Conservation (phyloP, 2,797 vertebrate species). For the Clarias platycephalus region DNA sequence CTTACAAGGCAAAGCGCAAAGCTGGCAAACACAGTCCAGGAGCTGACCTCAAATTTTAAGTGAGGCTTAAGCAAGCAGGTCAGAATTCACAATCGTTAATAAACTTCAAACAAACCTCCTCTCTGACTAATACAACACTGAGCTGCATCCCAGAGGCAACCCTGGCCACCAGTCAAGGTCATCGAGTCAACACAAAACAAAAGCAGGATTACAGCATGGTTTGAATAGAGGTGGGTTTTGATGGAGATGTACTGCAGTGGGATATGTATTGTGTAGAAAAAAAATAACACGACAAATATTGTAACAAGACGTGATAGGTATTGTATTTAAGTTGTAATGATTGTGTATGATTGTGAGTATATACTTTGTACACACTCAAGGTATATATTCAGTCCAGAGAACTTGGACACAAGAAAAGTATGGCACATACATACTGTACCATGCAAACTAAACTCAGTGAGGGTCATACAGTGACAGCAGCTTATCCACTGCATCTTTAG, state of each 20-base stretch:
- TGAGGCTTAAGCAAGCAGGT: constrained; percentile 19
- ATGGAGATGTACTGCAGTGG: neutral
- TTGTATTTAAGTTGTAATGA: neutral
- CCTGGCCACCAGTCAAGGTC: constrained; percentile 41
- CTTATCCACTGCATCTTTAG: neutral
- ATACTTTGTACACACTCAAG: neutral
- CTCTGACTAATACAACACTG: constrained; percentile 11
- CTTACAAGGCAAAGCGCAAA: neutral
- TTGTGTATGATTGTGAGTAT: too few species aligned
- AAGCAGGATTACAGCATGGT: neutral
- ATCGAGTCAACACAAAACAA: constrained; percentile 18
- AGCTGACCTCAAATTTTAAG: constrained; percentile 16
- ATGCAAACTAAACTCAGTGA: neutral
- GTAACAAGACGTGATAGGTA: neutral
- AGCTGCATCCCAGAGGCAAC: constrained; percentile 1
- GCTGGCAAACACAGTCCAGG: constrained; percentile 15
- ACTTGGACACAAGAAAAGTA: neutral
- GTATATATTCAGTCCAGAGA: neutral
- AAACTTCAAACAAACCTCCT: constrained; percentile 31
- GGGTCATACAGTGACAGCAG: neutral
- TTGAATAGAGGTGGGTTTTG: constrained; percentile 26
- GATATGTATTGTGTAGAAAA: constrained; percentile 1
- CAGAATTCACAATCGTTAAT: constrained; percentile 19
- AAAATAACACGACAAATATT: constrained; percentile 23
- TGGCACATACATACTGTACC: neutral